These are phyloP conservation scores for Chrysopilus asiliformis DNA, from an alignment of 2,888 invertebrate species.

Conservation along the genomic window DNA sequence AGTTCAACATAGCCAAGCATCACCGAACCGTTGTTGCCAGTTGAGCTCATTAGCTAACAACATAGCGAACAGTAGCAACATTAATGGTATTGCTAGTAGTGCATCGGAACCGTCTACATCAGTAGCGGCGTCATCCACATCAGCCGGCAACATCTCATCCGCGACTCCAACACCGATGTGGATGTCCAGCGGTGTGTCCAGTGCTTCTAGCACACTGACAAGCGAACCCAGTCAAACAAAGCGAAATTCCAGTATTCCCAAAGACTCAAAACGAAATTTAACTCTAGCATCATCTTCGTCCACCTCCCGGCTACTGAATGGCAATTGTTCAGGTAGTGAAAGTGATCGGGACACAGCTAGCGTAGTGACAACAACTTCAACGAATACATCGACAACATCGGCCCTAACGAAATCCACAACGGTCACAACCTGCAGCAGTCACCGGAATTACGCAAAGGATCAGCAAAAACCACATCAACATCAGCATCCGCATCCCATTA, in stretches of 20 bases:
- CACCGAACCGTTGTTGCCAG: conserved; percentile 35
- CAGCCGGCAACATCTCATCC: neutral
- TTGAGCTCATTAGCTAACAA: conserved; percentile 13
- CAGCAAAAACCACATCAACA: conserved; percentile 17
- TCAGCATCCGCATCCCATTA: conserved; percentile 12
- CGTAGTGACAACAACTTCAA: conserved; percentile 1
- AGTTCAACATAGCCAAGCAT: conserved; percentile 36
- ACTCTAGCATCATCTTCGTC: conserved; percentile 10
- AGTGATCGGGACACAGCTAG: conserved; percentile 4
- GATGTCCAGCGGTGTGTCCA: neutral
- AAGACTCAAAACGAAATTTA: neutral
- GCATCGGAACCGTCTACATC: neutral
- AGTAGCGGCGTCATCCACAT: neutral
- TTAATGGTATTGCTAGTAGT: neutral
- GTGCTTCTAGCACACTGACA: neutral
- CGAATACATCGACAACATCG: conserved; percentile 2
- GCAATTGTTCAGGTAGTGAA: conserved; percentile 9
- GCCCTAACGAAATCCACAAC: conserved; percentile 3
- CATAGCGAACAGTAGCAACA: conserved; percentile 1
- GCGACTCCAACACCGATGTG: neutral
- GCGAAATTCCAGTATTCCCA: neutral
- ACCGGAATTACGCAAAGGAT: conserved; percentile 2
- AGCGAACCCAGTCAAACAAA: neutral
- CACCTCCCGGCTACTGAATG: conserved; percentile 8
- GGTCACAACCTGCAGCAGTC: conserved; percentile 5